phyloP scores from a whole-genome alignment of 2,797 vertebrate genomes.

The Loris lydekkerianus region DNA sequence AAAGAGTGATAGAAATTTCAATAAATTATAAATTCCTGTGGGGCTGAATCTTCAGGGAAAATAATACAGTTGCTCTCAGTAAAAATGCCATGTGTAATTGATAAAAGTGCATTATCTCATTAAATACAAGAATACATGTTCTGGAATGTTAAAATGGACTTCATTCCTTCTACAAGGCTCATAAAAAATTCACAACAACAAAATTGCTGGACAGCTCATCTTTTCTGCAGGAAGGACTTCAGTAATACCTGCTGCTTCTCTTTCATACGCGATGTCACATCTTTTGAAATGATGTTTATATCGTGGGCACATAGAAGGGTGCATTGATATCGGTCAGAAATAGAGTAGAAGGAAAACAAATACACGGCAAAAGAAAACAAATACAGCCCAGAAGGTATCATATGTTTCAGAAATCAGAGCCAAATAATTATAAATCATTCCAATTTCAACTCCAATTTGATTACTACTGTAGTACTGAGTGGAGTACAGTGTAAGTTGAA shows the following conservation, averaged over 20 bases:
- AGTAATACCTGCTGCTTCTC: neutral
- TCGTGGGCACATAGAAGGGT: constrained; percentile 25
- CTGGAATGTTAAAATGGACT: too few species aligned
- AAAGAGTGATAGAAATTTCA: neutral
- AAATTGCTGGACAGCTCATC: neutral
- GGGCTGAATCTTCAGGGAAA: neutral
- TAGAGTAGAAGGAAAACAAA: neutral
- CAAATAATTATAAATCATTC: neutral
- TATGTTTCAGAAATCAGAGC: neutral
- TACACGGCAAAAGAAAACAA: neutral
- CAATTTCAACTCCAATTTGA: neutral
- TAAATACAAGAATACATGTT: neutral
- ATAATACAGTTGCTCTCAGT: neutral
- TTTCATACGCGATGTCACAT: neutral
- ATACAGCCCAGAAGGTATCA: accelerated
- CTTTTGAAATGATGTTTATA: neutral
- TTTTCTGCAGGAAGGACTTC: neutral
- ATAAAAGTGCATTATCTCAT: neutral
- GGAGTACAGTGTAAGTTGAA: neutral
- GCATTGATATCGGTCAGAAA: neutral
- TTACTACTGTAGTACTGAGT: neutral
- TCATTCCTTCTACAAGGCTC: neutral
- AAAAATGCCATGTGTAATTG: neutral
- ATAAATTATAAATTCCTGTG: neutral
- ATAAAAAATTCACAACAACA: neutral